Evolutionary conservation across 2,797 vertebrate species (phyloP).

Genomic region (Enteromius afrohamiltoni): DNA sequence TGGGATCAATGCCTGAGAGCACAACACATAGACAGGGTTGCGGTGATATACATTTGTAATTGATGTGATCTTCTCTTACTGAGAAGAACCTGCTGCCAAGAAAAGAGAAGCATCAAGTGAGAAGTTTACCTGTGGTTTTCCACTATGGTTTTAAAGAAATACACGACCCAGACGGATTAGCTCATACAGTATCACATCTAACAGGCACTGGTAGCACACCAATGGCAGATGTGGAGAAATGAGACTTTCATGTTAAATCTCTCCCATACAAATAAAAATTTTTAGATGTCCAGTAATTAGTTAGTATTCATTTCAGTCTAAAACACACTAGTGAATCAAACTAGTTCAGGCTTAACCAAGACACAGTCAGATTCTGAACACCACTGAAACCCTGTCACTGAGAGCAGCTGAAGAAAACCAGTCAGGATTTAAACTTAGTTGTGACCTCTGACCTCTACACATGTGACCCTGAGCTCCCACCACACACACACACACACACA

Average conservation of each 20-base stretch:
- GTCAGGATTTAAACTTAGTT: conserved; percentile 13
- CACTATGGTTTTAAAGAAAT: neutral
- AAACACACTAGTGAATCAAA: neutral
- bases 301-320: neutral
- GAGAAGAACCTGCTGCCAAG: neutral
- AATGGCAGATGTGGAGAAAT: neutral
- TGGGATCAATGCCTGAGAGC: too few relatives aligned
- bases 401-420: neutral
- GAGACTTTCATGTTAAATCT: neutral
- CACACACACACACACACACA: neutral
- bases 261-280: neutral
- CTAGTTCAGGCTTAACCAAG: neutral
- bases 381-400: neutral
- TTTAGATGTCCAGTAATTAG: neutral
- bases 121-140: neutral
- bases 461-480: conserved; percentile 1
- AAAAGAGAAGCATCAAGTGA: neutral
- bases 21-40: neutral
- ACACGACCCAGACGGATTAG: neutral
- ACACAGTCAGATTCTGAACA: neutral
- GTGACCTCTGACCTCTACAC: conserved; percentile 29
- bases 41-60: too few relatives aligned
- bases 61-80: too few relatives aligned
- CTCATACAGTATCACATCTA: neutral
- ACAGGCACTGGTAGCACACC: too few relatives aligned